Evolutionary conservation across 2,797 vertebrate genomes (phyloP).

Genomic region (Malacoraja senta): DNA sequence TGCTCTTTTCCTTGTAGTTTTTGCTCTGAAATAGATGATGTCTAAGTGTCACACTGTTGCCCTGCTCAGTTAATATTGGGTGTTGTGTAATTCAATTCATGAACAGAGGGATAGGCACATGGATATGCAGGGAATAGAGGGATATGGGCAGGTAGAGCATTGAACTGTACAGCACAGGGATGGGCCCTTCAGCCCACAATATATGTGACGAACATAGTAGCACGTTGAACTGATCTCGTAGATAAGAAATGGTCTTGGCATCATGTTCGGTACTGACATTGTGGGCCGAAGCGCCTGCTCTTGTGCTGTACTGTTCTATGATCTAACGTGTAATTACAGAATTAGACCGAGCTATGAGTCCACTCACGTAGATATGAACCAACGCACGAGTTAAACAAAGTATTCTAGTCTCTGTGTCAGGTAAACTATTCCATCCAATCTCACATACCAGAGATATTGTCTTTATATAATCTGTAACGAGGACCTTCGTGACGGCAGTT

Average conservation of each 20-base stretch:
- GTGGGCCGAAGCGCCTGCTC: no score
- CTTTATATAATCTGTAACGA: background rate
- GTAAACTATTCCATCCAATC: background rate
- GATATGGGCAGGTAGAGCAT: no score
- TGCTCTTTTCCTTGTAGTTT: background rate
- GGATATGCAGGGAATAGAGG: no score
- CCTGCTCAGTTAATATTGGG: background rate
- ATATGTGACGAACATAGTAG: no score
- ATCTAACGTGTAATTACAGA: no score
- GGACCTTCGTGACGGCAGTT: background rate
- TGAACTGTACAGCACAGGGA: no score
- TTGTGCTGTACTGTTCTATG: no score
- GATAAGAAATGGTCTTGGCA: no score
- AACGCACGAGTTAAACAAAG: background rate
- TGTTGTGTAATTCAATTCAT: background rate
- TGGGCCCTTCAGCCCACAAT: no score
- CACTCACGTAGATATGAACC: background rate
- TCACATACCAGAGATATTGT: background rate
- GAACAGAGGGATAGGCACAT: no score
- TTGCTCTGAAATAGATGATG: background rate
- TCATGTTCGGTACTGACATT: no score
- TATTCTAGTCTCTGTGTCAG: background rate
- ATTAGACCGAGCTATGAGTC: background rate
- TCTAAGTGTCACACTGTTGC: background rate
- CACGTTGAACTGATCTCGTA: no score